A percentile compares a stretch with the other conserved stretches of the same genome.
These are phyloP conservation scores for Hirtodrosophila trivittata DNA, from an alignment of 2,888 invertebrate genomes.

Conservation along the genomic window DNA sequence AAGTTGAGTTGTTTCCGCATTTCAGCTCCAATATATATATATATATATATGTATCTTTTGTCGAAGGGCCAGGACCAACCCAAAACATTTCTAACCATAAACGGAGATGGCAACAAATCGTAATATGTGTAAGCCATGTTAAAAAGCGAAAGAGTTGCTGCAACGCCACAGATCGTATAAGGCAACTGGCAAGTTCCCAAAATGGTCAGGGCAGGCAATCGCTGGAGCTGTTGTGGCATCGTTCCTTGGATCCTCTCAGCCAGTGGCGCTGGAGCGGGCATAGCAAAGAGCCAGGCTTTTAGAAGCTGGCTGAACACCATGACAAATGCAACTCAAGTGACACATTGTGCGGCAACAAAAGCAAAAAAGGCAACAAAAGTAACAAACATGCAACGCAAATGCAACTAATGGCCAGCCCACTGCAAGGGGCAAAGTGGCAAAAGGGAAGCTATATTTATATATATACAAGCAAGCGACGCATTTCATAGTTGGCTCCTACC, in stretches of 20 bases:
- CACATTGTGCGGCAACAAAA: conserved; percentile 70
- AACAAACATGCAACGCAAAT: conserved; percentile 53
- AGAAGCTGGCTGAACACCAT: conserved; percentile 55
- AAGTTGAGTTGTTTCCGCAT: no score
- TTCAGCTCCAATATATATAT: no score
- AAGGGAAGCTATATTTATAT: conserved; percentile 47
- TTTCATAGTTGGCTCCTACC: conserved; percentile 47
- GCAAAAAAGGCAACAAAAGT: conserved; percentile 31
- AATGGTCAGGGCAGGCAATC: conserved; percentile 61
- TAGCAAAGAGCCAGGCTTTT: conserved; percentile 43
- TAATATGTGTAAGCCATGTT: conserved; percentile 38
- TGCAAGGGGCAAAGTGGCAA: not conserved
- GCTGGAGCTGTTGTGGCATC: conserved; percentile 2
- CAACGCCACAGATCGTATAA: conserved; percentile 45
- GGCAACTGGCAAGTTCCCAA: conserved; percentile 71
- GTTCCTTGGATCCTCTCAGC: conserved; percentile 22
- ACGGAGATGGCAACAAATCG: conserved; percentile 57
- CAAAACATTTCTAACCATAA: conserved; percentile 64
- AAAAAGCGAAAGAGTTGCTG: conserved; percentile 68
- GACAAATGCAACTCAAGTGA: conserved; percentile 79
- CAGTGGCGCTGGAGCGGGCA: conserved; percentile 3
- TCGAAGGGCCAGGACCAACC: conserved; percentile 19
- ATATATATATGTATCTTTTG: no score
- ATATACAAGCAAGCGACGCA: conserved; percentile 60
- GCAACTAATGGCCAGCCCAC: conserved; percentile 59